Percentiles rank a stretch among this genome's conserved stretches.
Evolutionary conservation across 1,140 invertebrate species (phyloP).

Genomic region (Bombus haemorrhoidalis): DNA sequence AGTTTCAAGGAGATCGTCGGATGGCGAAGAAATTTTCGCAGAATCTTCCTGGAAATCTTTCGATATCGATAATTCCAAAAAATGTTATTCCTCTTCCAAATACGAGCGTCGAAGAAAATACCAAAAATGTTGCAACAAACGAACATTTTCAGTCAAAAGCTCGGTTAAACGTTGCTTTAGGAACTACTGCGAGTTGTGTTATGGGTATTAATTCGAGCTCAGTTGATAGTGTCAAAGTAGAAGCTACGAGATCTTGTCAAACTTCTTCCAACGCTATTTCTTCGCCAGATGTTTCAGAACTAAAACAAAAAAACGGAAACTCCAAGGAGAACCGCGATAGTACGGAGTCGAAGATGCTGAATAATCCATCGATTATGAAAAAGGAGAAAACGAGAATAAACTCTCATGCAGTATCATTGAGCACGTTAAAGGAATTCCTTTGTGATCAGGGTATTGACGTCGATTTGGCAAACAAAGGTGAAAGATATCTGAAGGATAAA

Average conservation of each 20-base stretch:
- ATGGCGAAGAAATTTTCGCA: too few species aligned
- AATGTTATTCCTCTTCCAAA: not conserved
- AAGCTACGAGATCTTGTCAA: constrained; percentile 10
- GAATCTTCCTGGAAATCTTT: not conserved
- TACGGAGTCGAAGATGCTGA: not conserved
- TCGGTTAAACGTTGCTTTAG: not conserved
- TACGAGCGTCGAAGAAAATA: not conserved
- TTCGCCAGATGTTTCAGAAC: not conserved
- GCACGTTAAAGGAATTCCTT: constrained; percentile 58
- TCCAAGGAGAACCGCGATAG: not conserved
- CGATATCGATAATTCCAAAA: not conserved
- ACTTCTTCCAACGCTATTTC: not conserved
- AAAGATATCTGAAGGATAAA: constrained; percentile 14
- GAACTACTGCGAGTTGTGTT: not conserved
- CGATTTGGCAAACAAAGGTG: constrained; percentile 17
- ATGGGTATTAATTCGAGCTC: not conserved
- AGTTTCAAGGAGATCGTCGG: not conserved
- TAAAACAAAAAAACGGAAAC: not conserved
- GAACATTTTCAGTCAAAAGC: not conserved
- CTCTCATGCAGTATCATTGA: constrained; percentile 37
- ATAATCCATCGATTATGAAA: not conserved
- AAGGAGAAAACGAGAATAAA: not conserved
- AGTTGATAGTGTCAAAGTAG: not conserved
- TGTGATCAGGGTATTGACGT: constrained; percentile 45
- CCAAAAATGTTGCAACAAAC: not conserved